Evolutionary conservation across 2,797 vertebrate genomes (phyloP).

Genomic region (Acrocephalus scirpaceus): DNA sequence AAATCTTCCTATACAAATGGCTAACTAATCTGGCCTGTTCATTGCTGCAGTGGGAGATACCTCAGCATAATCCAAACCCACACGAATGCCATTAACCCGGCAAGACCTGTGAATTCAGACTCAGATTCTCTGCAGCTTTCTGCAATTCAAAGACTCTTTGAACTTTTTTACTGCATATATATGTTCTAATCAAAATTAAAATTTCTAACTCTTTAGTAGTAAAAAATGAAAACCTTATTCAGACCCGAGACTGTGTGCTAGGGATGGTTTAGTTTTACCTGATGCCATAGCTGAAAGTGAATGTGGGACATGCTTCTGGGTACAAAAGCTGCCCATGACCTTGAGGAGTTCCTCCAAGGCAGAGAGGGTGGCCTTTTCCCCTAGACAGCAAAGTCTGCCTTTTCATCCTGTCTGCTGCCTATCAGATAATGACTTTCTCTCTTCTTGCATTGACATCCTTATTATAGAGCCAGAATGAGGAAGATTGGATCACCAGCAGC

Average conservation of each 20-base stretch:
- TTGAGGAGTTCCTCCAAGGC: constrained; percentile 36
- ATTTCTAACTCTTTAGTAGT: background rate
- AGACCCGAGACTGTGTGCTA: background rate
- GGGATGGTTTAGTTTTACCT: background rate
- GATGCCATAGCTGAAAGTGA: background rate
- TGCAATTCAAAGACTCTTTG: background rate
- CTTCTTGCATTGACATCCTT: constrained; percentile 51
- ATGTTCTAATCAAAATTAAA: background rate
- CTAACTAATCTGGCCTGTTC: background rate
- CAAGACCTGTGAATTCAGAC: background rate
- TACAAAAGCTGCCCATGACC: constrained; percentile 16
- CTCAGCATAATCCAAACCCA: background rate
- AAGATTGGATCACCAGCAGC: constrained; percentile 53
- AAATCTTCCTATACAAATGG: background rate
- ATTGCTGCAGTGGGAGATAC: background rate
- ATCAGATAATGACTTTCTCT: constrained; percentile 43
- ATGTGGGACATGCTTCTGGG: background rate
- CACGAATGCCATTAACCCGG: background rate
- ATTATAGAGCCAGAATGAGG: constrained; percentile 47
- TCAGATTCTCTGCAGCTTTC: background rate
- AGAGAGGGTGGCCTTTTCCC: constrained; percentile 12
- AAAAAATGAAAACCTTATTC: background rate
- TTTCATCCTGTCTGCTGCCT: constrained; percentile 28
- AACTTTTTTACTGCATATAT: background rate
- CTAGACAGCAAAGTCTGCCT: constrained; percentile 1